These are phyloP conservation scores for Aleiodes testaceus DNA, from an alignment of 2,888 invertebrate genomes.

Conservation along the genomic window DNA sequence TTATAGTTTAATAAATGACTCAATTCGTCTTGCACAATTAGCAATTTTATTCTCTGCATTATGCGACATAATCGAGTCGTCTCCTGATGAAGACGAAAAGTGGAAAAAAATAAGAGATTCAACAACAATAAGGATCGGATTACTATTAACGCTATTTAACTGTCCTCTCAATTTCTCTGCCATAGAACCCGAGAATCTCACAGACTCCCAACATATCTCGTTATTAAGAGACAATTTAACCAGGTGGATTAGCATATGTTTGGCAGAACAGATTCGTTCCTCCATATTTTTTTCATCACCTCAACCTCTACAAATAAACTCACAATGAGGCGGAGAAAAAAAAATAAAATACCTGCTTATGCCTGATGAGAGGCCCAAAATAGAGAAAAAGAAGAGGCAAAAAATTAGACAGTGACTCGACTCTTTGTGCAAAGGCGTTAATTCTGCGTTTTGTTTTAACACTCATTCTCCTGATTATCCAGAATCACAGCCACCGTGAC, in stretches of 20 bases:
- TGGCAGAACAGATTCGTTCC: constrained; percentile 11
- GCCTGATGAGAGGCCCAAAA: constrained; percentile 20
- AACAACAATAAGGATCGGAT: constrained; percentile 41
- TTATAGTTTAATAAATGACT: too few relatives aligned
- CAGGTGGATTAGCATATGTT: constrained; percentile 42
- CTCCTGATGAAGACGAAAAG: neutral
- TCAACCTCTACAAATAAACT: neutral
- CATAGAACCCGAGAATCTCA: constrained; percentile 42
- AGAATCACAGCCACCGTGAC: constrained; percentile 10
- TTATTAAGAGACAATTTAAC: constrained; percentile 50
- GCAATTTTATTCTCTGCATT: too few relatives aligned
- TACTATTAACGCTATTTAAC: constrained; percentile 52
- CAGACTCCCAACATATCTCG: constrained; percentile 45
- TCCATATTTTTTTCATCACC: constrained; percentile 5
- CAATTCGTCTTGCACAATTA: too few relatives aligned
- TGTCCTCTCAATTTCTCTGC: neutral
- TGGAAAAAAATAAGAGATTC: neutral
- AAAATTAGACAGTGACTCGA: constrained; percentile 9
- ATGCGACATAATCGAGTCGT: too few relatives aligned
- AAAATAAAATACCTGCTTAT: constrained; percentile 22
- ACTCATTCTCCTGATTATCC: neutral
- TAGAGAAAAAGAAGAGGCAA: neutral
- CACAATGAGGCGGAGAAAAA: neutral
- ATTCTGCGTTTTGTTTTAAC: constrained; percentile 25
- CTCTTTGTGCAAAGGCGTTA: constrained; percentile 3